These are phyloP conservation scores for Eristalis intricaria DNA, from an alignment of 2,888 invertebrate species.

Conservation along the genomic window DNA sequence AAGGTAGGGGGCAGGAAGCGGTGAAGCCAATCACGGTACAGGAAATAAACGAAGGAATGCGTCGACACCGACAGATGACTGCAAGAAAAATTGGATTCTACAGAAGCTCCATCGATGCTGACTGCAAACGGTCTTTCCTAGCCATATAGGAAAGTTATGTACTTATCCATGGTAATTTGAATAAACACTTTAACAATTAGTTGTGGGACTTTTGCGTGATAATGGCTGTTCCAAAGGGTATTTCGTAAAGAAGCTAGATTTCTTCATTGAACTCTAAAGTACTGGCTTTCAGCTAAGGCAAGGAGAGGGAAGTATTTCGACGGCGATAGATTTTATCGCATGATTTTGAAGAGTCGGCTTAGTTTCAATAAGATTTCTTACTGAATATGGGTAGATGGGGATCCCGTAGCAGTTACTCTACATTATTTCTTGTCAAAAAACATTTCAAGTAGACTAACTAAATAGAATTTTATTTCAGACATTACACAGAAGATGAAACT, in stretches of 20 bases:
- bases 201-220: too few relatives aligned
- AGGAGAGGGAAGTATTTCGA: too few relatives aligned
- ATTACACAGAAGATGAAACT: background rate
- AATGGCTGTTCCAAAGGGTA: too few relatives aligned
- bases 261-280: too few relatives aligned
- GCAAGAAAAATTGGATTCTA: slow-evolving; percentile 78
- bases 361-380: too few relatives aligned
- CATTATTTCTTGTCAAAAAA: background rate
- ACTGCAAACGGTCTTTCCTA: slow-evolving; percentile 78
- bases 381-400: too few relatives aligned
- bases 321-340: too few relatives aligned
- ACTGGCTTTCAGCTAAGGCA: too few relatives aligned
- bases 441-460: background rate
- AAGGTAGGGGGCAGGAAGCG: slow-evolving; percentile 84
- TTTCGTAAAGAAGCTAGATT: too few relatives aligned
- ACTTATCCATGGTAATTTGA: background rate
- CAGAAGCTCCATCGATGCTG: slow-evolving; percentile 78
- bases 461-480: background rate
- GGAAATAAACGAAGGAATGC: slow-evolving; percentile 91
- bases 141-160: slow-evolving; percentile 75
- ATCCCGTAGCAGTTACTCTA: too few relatives aligned
- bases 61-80: slow-evolving; percentile 83
- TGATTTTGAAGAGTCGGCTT: too few relatives aligned
- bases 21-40: slow-evolving; percentile 88
- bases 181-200: background rate